These are phyloP conservation scores for Carterocephalus palaemon DNA, from an alignment of 2,888 invertebrate species.

Conservation along the genomic window DNA sequence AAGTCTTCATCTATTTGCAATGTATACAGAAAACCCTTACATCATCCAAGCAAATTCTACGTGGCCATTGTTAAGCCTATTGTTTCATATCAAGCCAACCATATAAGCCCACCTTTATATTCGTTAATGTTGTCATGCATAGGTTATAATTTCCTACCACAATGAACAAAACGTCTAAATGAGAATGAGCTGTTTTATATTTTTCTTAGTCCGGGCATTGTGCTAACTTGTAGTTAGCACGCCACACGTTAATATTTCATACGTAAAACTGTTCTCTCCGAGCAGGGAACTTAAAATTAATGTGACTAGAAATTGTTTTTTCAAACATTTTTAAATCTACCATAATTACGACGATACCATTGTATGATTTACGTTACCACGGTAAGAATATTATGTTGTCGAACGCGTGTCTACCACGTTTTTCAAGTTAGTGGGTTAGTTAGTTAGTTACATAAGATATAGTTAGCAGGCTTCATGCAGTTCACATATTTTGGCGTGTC, in stretches of 20 bases:
- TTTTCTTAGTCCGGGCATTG: background rate
- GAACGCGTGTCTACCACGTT: too few relatives aligned
- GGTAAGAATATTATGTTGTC: too few relatives aligned
- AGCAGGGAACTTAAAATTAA: background rate
- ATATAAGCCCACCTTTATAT: background rate
- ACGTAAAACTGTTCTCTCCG: background rate
- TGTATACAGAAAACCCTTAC: too few relatives aligned
- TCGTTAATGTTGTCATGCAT: conserved; percentile 7
- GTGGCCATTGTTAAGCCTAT: background rate
- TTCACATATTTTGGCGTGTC: too few relatives aligned
- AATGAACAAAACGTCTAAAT: conserved; percentile 8
- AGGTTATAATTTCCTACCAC: conserved; percentile 3
- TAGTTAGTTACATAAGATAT: too few relatives aligned
- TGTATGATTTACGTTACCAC: too few relatives aligned
- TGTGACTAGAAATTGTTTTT: background rate
- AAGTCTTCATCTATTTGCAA: too few relatives aligned
- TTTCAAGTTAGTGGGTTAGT: too few relatives aligned
- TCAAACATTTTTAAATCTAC: too few relatives aligned
- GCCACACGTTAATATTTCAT: conserved; percentile 10
- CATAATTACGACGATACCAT: too few relatives aligned
- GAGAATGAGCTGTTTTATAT: conserved; percentile 4
- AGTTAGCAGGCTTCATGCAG: too few relatives aligned
- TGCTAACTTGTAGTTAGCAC: conserved; percentile 7
- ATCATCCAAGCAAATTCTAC: too few relatives aligned
- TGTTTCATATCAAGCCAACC: background rate